Percentiles rank a stretch among this genome's conserved stretches.
phyloP scores from a whole-genome alignment of 2,797 vertebrate species.

The Salmo trutta region DNA sequence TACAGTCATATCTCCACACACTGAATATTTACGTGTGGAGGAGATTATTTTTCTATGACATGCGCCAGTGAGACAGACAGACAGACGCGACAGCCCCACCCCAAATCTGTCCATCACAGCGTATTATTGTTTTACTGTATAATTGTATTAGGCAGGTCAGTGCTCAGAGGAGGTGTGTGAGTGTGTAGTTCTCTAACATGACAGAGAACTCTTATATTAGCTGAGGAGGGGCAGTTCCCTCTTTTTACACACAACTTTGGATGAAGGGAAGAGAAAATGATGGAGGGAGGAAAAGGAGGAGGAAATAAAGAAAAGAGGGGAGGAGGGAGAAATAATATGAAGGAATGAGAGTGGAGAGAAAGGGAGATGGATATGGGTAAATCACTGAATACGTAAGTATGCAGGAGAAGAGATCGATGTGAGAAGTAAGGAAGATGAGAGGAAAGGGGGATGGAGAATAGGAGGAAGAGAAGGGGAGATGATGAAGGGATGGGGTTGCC shows the following conservation, averaged over 20 bases:
- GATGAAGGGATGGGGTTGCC: slow-evolving; percentile 11
- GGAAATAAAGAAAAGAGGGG: too few species aligned
- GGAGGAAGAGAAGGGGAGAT: neutral
- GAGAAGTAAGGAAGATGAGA: slow-evolving; percentile 23
- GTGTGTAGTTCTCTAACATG: neutral
- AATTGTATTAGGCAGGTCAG: slow-evolving; percentile 19
- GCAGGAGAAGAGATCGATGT: slow-evolving; percentile 21
- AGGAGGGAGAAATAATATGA: too few species aligned
- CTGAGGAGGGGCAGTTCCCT: neutral
- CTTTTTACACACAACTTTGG: slow-evolving; percentile 32
- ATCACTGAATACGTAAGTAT: neutral
- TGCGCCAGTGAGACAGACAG: slow-evolving; percentile 6
- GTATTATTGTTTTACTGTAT: slow-evolving; percentile 1
- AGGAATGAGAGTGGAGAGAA: neutral
- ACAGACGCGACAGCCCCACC: neutral
- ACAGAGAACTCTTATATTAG: neutral
- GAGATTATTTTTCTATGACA: neutral
- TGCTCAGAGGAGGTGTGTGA: neutral
- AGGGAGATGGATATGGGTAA: neutral
- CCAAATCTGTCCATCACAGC: neutral
- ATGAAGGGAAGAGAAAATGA: slow-evolving; percentile 17
- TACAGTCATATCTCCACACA: slow-evolving; percentile 29
- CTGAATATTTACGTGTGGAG: slow-evolving; percentile 19
- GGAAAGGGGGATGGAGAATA: slow-evolving; percentile 18
- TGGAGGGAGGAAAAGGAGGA: too few species aligned